These are phyloP conservation scores for Zoanthus solanderi DNA, from an alignment of 92 coral and sea anemone genomes.

Conservation along the genomic window DNA sequence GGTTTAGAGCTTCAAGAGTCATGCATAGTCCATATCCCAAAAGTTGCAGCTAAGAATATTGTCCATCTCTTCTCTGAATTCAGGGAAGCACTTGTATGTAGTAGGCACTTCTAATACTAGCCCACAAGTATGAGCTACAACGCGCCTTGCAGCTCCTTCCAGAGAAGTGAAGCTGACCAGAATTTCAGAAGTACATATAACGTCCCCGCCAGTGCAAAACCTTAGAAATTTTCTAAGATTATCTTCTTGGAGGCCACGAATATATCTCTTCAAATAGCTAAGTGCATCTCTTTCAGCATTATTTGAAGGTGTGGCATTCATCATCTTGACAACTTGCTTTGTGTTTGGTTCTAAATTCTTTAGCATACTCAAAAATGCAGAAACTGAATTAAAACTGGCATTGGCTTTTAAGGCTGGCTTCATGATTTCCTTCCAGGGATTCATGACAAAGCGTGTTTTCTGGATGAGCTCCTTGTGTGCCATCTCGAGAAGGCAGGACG, in stretches of 20 bases:
- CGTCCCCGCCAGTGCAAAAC: constrained; percentile 53
- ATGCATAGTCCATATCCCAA: constrained; percentile 9
- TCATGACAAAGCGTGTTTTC: constrained; percentile 55
- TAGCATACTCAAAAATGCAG: constrained; percentile 48
- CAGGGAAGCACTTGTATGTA: constrained; percentile 54
- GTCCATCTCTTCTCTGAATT: constrained; percentile 65
- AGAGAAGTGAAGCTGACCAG: constrained; percentile 43
- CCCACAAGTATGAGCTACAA: constrained; percentile 63
- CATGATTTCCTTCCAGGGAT: constrained; percentile 59
- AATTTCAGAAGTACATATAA: constrained; percentile 56
- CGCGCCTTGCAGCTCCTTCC: constrained; percentile 58
- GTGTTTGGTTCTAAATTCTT: constrained; percentile 59
- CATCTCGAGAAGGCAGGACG: constrained; percentile 49
- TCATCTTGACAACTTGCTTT: constrained; percentile 58
- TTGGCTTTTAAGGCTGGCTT: constrained; percentile 2
- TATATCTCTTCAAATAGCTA: constrained; percentile 58
- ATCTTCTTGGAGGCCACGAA: constrained; percentile 63
- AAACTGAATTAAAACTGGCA: constrained; percentile 39
- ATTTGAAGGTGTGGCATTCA: constrained; percentile 42
- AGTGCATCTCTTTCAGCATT: constrained; percentile 62
- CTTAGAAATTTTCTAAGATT: constrained; percentile 50
- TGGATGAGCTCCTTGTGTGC: constrained; percentile 79
- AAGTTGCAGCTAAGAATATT: constrained; percentile 26
- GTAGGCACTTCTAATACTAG: constrained; percentile 62
- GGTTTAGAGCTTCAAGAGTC: constrained; percentile 13